These are phyloP conservation scores for Shargacucullia verbasci DNA, from an alignment of 2,888 invertebrate species.

Conservation along the genomic window DNA sequence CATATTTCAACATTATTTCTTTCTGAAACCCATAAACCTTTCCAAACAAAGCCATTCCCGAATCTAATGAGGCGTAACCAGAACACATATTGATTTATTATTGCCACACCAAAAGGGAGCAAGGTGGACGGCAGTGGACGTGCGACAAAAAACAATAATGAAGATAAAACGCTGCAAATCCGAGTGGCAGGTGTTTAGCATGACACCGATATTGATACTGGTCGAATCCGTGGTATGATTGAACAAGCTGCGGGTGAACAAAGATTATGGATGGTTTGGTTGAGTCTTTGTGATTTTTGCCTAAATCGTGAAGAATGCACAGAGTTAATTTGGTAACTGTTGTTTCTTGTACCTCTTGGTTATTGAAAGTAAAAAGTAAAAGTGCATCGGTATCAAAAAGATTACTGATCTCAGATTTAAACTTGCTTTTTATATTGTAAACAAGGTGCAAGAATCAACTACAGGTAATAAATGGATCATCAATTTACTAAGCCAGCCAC, in stretches of 20 bases:
- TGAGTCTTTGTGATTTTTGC: constrained; percentile 7
- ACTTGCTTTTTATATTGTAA: too few species aligned
- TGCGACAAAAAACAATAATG: constrained; percentile 69
- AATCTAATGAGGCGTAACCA: constrained; percentile 64
- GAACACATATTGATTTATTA: constrained; percentile 63
- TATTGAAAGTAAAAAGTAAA: too few species aligned
- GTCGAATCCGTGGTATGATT: constrained; percentile 50
- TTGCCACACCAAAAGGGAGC: constrained; percentile 61
- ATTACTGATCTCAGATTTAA: too few species aligned
- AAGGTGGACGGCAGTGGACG: constrained; percentile 70
- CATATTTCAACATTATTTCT: constrained; percentile 33
- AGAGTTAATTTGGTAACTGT: constrained; percentile 1
- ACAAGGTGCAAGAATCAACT: too few species aligned
- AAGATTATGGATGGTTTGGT: constrained; percentile 28
- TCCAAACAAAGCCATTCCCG: constrained; percentile 33
- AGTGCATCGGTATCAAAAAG: too few species aligned
- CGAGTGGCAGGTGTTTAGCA: constrained; percentile 73
- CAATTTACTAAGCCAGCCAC: too few species aligned
- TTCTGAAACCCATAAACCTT: constrained; percentile 16
- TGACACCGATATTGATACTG: constrained; percentile 67
- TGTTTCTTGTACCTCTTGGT: too few species aligned
- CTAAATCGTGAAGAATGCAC: neutral
- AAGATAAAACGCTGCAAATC: constrained; percentile 75
- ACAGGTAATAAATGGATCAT: too few species aligned
- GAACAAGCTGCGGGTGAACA: constrained; percentile 37